Percentiles rank a stretch among this genome's conserved stretches.
phyloP scores from a whole-genome alignment of 2,797 vertebrate species.

The Megalops cyprinoides region DNA sequence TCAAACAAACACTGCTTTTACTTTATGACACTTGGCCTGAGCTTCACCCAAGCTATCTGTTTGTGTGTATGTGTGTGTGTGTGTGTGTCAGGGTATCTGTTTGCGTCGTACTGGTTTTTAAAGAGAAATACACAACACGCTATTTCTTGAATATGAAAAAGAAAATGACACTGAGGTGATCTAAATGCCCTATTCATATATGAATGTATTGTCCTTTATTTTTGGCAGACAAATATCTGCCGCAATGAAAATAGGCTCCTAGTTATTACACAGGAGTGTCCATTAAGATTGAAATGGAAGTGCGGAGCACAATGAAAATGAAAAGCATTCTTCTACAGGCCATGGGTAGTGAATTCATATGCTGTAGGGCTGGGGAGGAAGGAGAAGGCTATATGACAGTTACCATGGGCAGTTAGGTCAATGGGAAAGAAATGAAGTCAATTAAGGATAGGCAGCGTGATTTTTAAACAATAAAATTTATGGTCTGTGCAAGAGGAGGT shows the following conservation, averaged over 20 bases:
- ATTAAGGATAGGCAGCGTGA: conserved; percentile 77
- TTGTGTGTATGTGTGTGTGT: conserved; percentile 55
- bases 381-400: conserved; percentile 59
- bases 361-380: conserved; percentile 42
- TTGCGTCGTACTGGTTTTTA: conserved; percentile 28
- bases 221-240: conserved; percentile 58
- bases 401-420: conserved; percentile 76
- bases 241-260: conserved; percentile 59
- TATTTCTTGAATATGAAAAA: conserved; percentile 38
- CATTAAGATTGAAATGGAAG: conserved; percentile 64
- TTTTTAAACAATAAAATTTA: conserved; percentile 85
- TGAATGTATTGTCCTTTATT: conserved; percentile 40
- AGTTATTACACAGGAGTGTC: conserved; percentile 56
- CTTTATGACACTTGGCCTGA: not conserved
- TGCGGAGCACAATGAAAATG: conserved; percentile 59
- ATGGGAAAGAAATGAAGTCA: conserved; percentile 78
- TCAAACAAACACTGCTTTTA: not conserved
- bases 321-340: conserved; percentile 52
- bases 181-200: conserved; percentile 25
- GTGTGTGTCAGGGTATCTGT: conserved; percentile 56
- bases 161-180: not conserved
- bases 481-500: conserved; percentile 68
- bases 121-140: conserved; percentile 37
- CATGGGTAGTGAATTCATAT: conserved; percentile 71
- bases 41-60: not conserved